Evolutionary conservation across 2,797 vertebrate species (phyloP), one percentile per base, ranked within the genome.

Genomic region (Diplodus puntazzo): DNA sequence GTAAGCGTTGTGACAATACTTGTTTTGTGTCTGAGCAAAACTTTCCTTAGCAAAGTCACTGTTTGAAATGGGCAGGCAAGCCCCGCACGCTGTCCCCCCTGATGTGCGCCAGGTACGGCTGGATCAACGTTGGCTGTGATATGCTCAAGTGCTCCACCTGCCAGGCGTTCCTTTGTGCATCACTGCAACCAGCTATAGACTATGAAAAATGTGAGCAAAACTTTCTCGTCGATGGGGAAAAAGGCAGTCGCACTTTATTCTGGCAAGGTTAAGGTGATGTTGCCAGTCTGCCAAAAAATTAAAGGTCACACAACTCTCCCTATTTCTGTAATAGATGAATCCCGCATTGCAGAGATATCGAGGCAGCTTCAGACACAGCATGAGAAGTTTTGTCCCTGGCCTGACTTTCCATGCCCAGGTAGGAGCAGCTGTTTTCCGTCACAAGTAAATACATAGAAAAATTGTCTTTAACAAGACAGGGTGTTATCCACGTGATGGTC

Each of bases 341-440:
- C 96, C 14, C 95, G 97, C 70, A 96, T 98, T 71, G 82, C 82
- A 65, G 97, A 97, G 89, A 94, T 99, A 86, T 95, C 94, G 58
- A 94, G 90, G 64, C 95, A 96, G 21, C 95, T 99, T 88, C 95
- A 96, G 83, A 96, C 95, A 0, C 96, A 97, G 62, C 98, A 99
- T 11, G 97, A 98, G 90, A 98, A 98, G 82, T 99, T 97, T 93
- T 99, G 98, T 84, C 97, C 98, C 84, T 99, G 98, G 98, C 97
- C 98, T 0, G 97, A 98, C 84, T 98, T 96, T 88, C 98, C 98
- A 63, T 97, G 96, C 87, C 97, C 98, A 95, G 98, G 98, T 99
- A 92, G 77, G 88, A 54, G 12, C 23, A 75, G 34, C 0, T 5
- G 18, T 50, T 70, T 49, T 12, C 5, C n/a, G 11, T 50, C 9